A percentile compares a stretch with the other conserved stretches of the same genome.
Conservation (phyloP, 2,797 vertebrate genomes). For the Melanotaenia trifasciata region DNA sequence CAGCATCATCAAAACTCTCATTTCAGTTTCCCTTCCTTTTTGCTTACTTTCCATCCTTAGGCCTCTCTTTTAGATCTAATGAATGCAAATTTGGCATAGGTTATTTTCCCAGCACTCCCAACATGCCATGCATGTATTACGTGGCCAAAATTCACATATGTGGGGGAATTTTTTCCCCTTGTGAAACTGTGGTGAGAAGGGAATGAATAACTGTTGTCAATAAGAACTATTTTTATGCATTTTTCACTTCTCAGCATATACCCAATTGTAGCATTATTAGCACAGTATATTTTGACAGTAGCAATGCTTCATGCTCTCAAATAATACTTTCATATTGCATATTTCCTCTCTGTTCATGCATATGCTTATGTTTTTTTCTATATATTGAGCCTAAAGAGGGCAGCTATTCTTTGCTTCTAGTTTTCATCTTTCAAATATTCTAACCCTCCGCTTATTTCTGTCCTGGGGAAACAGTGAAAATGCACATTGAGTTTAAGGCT, state of each 20-base stretch:
- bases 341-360: constrained; percentile 37
- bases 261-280: constrained; percentile 20
- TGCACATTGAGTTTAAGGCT: constrained; percentile 59
- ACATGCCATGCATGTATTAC: constrained; percentile 46
- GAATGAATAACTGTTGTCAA: constrained; percentile 42
- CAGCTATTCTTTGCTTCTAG: constrained; percentile 56
- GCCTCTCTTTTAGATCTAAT: constrained; percentile 55
- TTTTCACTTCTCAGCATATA: constrained; percentile 20
- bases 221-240: constrained; percentile 36
- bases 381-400: constrained; percentile 38
- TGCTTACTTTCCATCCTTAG: constrained; percentile 46
- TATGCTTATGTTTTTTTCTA: constrained; percentile 32
- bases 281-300: constrained; percentile 24
- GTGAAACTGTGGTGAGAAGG: constrained; percentile 15
- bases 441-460: constrained; percentile 51
- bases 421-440: constrained; percentile 59
- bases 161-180: constrained; percentile 33
- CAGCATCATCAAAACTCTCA: constrained; percentile 49
- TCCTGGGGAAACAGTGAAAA: constrained; percentile 52
- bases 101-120: constrained; percentile 44
- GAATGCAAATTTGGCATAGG: constrained; percentile 57
- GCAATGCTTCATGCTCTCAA: constrained; percentile 49
- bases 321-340: constrained; percentile 55
- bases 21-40: constrained; percentile 30
- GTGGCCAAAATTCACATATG: constrained; percentile 29